Evolutionary conservation across 2,888 invertebrate genomes (phyloP), one percentile per base, ranked within the genome.

Genomic region (Aromia moschata): DNA sequence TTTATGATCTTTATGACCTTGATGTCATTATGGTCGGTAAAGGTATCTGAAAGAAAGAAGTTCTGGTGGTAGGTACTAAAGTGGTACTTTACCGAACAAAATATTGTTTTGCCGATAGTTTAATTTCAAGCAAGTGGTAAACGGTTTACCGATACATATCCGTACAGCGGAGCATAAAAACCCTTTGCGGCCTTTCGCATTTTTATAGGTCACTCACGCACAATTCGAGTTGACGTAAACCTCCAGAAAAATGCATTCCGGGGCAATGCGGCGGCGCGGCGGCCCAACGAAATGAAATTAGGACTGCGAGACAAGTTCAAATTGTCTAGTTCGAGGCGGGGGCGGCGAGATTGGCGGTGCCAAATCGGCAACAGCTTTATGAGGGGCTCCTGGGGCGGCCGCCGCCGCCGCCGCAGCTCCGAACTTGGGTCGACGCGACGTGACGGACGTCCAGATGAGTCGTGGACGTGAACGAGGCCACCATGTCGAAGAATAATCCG

Each of bases 301-400:
- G 49, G 41, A 30, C 10, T 38, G 7, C 46, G 14, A 44, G 56
- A 56, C 38, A 56, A 56, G 56, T 47, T 56, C 37, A 30, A 56
- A 56, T 56, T 56, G 47, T 56, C 56, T 41, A 17, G 20, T 56
- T 30, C 43, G 33, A 36, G 40, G 40, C 20, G 25, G 15, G 17
- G 14, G 7, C 16, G 44, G 37, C n/a, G n/a, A n/a, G n/a, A n/a
- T 53, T 43, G 43, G 43, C 38, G 31, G 44, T 43, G 44, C 37
- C 14, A 54, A 54, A 54, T 25, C 54, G 44, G 54, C 54, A 54
- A 54, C 54, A 54, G 54, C 54, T 54, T 54, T 37, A 44, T 20
- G 33, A 53, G 43, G 20, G 44, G 20, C 54, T 44, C 14, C n/a
- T 10, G 41, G 17, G 30, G 30, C 20, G 30, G 17, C 9, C 36